Base-by-base conservation (phyloP, 2,888 invertebrate genomes). In the Acanthoscelides obtectus region DNA sequence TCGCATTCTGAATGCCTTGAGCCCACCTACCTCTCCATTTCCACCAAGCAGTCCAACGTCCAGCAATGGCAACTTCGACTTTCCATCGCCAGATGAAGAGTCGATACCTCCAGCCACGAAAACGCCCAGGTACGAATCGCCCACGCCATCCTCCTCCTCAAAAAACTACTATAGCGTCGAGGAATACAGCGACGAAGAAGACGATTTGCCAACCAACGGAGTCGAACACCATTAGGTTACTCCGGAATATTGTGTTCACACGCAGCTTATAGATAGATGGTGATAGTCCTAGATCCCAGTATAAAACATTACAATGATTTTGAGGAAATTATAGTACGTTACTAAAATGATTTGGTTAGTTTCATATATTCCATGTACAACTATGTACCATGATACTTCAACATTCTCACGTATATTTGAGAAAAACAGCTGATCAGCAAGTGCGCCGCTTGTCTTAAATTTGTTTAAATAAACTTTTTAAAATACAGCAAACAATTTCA, bases 1-100 rank as follows among this genome's bases (percentile, higher is more conserved):
- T 12, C 91, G 94, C 77, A 89, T 97, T 74, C 92, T 95, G 88
- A 95, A 96, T 86, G 97, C 97, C 64, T 89, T 97, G 70, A 96
- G 96, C 81, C 97, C 97, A 72, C 94, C 96, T 2, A 92, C 92
- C 76, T 95, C 95, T 77, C 95, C 95, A 17, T 75, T 76, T 25
- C 80, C 84, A 2, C 84, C 85, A 0, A 80, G 80, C 22, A 84
- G 84, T 66, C 83, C 84, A 19, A 78, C 80, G 65, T 80, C 80
- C 20, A 82, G 82, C 64, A 77, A 81, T 21, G 85, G 84, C 70
- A 84, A 83, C 67, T 82, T 81, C 69, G 83, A 84, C 65, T 80
- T 79, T 20, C 75, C 77, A 17, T 45, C 45, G 3, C 45, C 45
- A 45, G 45, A 45, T 1, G 45, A 45, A 6, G 85, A 85, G 22